Conservation (phyloP, 2,113 vertebrate genomes). For the Apodemus speciosus region DNA sequence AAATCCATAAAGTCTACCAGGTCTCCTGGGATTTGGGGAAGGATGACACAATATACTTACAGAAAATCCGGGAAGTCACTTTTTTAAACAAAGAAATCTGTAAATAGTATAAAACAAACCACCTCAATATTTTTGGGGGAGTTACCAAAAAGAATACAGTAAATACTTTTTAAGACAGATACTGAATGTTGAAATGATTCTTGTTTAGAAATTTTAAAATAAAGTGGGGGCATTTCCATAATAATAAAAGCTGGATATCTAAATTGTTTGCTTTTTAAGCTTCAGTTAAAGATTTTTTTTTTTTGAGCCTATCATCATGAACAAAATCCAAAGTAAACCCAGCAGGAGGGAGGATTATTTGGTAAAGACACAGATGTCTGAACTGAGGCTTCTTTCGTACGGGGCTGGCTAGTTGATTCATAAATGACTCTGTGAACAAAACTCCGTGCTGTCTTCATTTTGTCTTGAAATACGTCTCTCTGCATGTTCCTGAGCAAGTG, state of each 20-base stretch:
- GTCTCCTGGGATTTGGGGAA: not conserved
- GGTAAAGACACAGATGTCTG: slow-evolving; percentile 52
- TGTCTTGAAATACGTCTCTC: not conserved
- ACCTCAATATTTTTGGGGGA: not conserved
- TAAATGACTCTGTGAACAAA: slow-evolving; percentile 12
- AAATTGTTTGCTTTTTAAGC: slow-evolving; percentile 54
- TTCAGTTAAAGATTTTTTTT: slow-evolving; percentile 65
- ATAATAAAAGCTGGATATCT: not conserved
- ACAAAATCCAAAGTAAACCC: slow-evolving; percentile 72
- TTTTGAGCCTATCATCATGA: slow-evolving; percentile 62
- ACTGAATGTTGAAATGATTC: slow-evolving; percentile 2
- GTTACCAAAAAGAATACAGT: not conserved
- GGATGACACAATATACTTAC: not conserved
- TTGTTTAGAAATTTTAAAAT: slow-evolving; percentile 39
- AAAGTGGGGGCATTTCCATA: not conserved
- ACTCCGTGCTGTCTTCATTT: slow-evolving; percentile 22
- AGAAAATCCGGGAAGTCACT: not conserved
- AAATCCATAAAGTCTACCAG: slow-evolving; percentile 54
- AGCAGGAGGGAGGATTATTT: slow-evolving; percentile 30
- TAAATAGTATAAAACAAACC: slow-evolving; percentile 51
- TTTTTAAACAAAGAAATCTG: not conserved
- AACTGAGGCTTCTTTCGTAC: not conserved
- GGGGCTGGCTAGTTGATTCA: not conserved
- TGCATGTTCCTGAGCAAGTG: not conserved
- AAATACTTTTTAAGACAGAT: slow-evolving; percentile 39